Percentiles rank a stretch among this genome's conserved stretches.
Evolutionary conservation across 2,797 vertebrate genomes (phyloP).

Genomic region (Tragopan temminckii): DNA sequence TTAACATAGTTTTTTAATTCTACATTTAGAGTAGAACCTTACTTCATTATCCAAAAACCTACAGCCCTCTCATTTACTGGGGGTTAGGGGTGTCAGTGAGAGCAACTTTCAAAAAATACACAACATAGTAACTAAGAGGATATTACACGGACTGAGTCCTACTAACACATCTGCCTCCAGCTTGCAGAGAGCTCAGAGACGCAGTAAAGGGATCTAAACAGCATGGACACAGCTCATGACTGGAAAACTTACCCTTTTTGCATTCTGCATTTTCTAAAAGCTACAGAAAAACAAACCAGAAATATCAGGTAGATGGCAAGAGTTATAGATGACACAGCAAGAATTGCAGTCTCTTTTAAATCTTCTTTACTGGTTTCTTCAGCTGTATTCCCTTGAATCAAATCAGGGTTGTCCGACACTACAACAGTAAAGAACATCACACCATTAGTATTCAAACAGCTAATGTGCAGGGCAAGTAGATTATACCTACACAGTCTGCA

Average conservation of each 20-base stretch:
- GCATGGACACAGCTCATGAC: neutral
- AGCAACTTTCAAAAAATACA: neutral
- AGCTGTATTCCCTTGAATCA: neutral
- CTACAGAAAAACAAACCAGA: neutral
- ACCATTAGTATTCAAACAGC: neutral
- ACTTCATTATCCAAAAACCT: neutral
- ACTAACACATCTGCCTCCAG: neutral
- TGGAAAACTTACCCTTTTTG: constrained; percentile 29
- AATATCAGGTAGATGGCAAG: constrained; percentile 14
- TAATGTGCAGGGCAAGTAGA: neutral
- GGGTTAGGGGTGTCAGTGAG: neutral
- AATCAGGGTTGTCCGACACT: neutral
- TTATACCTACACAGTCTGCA: neutral
- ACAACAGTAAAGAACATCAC: neutral
- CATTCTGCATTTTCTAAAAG: neutral
- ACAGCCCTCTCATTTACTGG: neutral
- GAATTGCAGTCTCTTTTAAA: neutral
- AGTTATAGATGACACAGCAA: constrained; percentile 2
- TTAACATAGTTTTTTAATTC: neutral
- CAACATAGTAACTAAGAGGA: neutral
- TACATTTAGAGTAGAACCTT: neutral
- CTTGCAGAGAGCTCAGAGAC: neutral
- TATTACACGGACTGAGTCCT: neutral
- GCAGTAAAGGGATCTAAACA: too few species aligned
- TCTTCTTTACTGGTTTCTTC: neutral